phyloP scores from a whole-genome alignment of 2,888 invertebrate genomes.

The Poecilobothrus nobilitatus region DNA sequence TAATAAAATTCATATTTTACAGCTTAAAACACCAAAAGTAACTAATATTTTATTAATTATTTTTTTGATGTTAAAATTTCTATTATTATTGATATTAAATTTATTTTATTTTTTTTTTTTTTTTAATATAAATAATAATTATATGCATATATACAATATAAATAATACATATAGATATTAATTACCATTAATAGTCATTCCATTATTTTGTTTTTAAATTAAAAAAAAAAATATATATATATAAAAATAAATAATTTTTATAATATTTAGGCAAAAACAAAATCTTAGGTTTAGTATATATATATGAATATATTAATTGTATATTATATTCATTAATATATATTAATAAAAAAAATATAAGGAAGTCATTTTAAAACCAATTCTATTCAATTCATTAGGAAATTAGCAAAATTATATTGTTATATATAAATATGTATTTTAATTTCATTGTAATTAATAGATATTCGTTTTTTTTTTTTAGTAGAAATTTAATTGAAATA shows the following conservation, averaged over 20 bases:
- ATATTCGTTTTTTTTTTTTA: too few relatives aligned
- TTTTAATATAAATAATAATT: not conserved
- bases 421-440: too few relatives aligned
- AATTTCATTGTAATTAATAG: too few relatives aligned
- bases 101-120: not conserved
- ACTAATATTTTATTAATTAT: conserved; percentile 6
- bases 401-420: not conserved
- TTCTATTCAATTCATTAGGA: not conserved
- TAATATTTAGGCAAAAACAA: not conserved
- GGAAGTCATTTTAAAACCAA: not conserved
- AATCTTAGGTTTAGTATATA: not conserved
- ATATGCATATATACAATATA: not conserved
- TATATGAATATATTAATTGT: not conserved
- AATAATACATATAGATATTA: not conserved
- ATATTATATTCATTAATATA: not conserved
- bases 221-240: not conserved
- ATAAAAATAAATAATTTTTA: not conserved
- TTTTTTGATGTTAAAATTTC: not conserved
- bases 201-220: not conserved
- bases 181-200: not conserved
- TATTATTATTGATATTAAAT: too few relatives aligned
- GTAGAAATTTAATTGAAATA: too few relatives aligned
- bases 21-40: not conserved
- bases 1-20: not conserved
- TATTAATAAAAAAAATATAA: not conserved